A percentile compares a stretch with the other conserved stretches of the same genome.
Conservation (phyloP, 92 coral and sea anemone species). For the Montipora capitata region DNA sequence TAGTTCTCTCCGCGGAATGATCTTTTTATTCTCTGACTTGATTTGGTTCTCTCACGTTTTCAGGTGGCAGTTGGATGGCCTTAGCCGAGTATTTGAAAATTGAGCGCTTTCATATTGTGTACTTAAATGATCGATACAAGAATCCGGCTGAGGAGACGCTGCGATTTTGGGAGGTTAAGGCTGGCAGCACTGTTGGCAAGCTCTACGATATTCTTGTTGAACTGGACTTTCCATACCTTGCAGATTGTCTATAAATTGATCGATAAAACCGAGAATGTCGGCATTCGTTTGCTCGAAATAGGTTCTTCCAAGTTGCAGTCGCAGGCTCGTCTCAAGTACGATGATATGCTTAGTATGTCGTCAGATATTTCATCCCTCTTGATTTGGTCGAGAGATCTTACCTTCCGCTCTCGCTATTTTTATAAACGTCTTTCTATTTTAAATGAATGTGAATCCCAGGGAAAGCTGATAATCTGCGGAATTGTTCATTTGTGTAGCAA, state of each 20-base stretch:
- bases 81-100: constrained; percentile 77
- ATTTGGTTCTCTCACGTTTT: background rate
- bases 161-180: constrained; percentile 85
- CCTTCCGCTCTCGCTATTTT: too few species aligned
- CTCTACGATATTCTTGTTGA: constrained; percentile 83
- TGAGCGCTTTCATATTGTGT: constrained; percentile 23
- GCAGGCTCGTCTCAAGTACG: too few species aligned
- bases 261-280: background rate
- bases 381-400: too few species aligned
- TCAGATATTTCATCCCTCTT: too few species aligned
- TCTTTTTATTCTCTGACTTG: background rate
- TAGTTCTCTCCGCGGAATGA: background rate
- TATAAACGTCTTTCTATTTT: too few species aligned
- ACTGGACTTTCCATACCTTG: constrained; percentile 65
- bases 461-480: too few species aligned
- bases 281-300: too few species aligned
- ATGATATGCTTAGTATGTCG: too few species aligned
- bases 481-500: too few species aligned
- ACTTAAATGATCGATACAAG: constrained; percentile 48
- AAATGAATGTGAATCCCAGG: too few species aligned
- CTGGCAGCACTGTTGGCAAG: constrained; percentile 75
- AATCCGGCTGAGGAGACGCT: constrained; percentile 93
- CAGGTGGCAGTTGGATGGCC: constrained; percentile 82
- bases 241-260: constrained; percentile 72
- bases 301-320: too few species aligned